A percentile compares a stretch with the other conserved stretches of the same genome.
These are phyloP conservation scores for Myanophis thanlyinensis DNA, from an alignment of 2,113 vertebrate species.

Conservation along the genomic window DNA sequence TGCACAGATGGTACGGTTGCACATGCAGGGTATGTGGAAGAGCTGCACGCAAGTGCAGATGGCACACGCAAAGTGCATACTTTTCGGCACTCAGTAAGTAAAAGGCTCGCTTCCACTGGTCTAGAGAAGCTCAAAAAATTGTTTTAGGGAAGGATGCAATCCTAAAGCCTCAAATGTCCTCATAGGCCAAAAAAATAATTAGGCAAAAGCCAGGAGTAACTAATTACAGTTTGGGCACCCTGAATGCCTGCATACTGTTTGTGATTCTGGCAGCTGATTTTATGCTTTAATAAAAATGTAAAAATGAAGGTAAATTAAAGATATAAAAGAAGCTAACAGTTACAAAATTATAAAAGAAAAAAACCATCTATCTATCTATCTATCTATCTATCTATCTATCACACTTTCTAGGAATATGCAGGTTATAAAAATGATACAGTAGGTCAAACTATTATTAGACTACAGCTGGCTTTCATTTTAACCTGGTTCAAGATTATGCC, in stretches of 20 bases:
- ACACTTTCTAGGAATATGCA: background rate
- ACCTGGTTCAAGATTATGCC: background rate
- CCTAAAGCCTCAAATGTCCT: background rate
- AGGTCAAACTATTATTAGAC: background rate
- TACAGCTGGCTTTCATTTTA: background rate
- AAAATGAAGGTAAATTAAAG: background rate
- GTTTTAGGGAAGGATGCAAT: background rate
- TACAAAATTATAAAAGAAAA: background rate
- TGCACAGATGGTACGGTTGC: too few relatives aligned
- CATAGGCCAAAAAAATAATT: background rate
- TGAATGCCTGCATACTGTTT: background rate
- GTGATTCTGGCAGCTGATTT: background rate
- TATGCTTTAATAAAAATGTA: background rate
- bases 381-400: background rate
- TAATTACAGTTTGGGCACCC: background rate
- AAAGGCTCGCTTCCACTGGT: too few relatives aligned
- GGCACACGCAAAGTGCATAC: too few relatives aligned
- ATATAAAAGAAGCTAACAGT: background rate
- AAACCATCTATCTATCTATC: background rate
- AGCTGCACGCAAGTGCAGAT: too few relatives aligned
- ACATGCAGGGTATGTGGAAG: too few relatives aligned
- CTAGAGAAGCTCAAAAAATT: background rate
- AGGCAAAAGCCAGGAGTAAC: background rate
- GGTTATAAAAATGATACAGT: background rate
- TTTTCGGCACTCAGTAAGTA: too few relatives aligned